phyloP scores from a whole-genome alignment of 2,797 vertebrate species.

The Melanotaenia boesemani region DNA sequence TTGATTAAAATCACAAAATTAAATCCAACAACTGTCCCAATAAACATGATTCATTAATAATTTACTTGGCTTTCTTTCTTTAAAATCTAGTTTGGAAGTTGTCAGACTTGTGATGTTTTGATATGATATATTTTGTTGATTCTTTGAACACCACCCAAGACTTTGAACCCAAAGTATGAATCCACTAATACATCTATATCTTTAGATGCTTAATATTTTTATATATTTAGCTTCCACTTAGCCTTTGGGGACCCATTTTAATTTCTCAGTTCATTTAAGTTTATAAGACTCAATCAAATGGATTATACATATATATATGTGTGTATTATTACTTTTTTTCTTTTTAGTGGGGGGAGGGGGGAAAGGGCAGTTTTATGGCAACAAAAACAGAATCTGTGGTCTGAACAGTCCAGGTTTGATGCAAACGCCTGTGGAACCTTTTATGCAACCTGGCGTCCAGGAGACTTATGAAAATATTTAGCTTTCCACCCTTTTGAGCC shows the following conservation, averaged over 20 bases:
- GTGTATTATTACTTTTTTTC: constrained; percentile 42
- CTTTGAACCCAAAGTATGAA: neutral
- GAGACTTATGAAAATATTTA: constrained; percentile 98
- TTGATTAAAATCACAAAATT: neutral
- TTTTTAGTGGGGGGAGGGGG: neutral
- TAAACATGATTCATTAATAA: neutral
- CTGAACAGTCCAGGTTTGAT: constrained; percentile 91
- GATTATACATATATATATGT: neutral
- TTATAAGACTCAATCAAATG: neutral
- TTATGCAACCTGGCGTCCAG: constrained; percentile 97
- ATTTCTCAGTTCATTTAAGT: neutral
- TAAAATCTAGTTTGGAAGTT: neutral
- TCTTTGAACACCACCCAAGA: neutral
- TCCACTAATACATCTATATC: neutral
- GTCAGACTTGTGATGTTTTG: neutral
- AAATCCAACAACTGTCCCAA: neutral
- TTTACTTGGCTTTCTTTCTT: neutral
- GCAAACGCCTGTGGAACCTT: constrained; percentile 94
- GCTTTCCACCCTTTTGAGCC: constrained; percentile 93
- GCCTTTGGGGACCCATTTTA: neutral
- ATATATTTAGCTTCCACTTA: neutral
- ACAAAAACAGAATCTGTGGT: constrained; percentile 94
- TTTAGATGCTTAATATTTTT: neutral
- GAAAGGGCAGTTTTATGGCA: constrained; percentile 90
- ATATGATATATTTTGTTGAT: neutral